Percentiles rank a stretch among this genome's conserved stretches.
phyloP scores from a whole-genome alignment of 1,140 invertebrate species.

The Hylaeus anthracinus region DNA sequence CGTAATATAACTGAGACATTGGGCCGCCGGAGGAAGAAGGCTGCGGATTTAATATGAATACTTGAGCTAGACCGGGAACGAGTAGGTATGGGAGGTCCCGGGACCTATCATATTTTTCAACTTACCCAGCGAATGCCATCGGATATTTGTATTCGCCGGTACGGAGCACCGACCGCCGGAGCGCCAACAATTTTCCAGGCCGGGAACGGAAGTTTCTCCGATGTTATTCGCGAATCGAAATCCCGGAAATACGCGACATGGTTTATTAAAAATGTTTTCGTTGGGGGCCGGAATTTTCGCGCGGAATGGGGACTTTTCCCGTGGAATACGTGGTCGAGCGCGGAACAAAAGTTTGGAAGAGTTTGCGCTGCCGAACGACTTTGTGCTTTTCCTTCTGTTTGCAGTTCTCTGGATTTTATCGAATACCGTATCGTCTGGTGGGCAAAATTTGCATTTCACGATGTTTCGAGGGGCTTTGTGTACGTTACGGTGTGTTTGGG shows the following conservation, averaged over 20 bases:
- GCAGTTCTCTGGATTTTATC: no score
- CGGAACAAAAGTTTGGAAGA: neutral
- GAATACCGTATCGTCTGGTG: no score
- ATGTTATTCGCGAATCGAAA: neutral
- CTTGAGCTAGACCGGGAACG: conserved; percentile 33
- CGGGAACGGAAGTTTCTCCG: neutral
- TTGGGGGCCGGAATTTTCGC: neutral
- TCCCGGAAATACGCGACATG: neutral
- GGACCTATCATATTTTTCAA: conserved; percentile 31
- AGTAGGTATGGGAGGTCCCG: conserved; percentile 12
- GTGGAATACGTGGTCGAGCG: neutral
- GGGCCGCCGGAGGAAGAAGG: conserved; percentile 4
- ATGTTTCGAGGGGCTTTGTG: no score
- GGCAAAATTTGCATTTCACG: no score
- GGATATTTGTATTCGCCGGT: conserved; percentile 17
- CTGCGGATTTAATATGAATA: conserved; percentile 46
- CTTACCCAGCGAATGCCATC: conserved; percentile 9
- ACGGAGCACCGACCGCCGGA: neutral
- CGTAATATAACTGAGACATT: conserved; percentile 62
- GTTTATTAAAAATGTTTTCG: conserved; percentile 18
- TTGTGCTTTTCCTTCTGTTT: no score
- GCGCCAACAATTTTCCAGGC: conserved; percentile 16
- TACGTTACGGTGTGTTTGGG: no score
- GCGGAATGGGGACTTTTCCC: no score
- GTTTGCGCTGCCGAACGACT: no score